Evolutionary conservation across 2,888 invertebrate genomes (phyloP).

Genomic region (Drosophila villosipedis): DNA sequence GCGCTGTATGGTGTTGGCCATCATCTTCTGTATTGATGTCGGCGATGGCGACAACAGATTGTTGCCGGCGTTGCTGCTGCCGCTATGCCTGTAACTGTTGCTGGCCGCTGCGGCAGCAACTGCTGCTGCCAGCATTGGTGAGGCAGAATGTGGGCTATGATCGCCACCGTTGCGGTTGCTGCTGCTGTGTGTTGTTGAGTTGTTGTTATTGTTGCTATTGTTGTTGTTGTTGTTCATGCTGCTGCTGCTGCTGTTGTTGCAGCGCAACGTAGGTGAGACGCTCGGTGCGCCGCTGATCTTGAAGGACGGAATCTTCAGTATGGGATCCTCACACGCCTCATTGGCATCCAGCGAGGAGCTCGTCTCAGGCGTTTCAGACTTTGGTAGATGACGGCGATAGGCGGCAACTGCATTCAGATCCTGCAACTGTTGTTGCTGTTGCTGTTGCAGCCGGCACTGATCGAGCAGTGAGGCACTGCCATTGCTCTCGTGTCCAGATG

Average conservation of each 20-base stretch:
- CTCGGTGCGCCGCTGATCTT: constrained; percentile 87
- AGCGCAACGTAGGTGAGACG: constrained; percentile 74
- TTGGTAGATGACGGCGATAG: constrained; percentile 82
- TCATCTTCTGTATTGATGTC: constrained; percentile 92
- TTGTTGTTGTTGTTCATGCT: constrained; percentile 75
- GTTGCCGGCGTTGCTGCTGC: constrained; percentile 28
- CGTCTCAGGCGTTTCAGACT: constrained; percentile 86
- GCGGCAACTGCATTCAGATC: constrained; percentile 58
- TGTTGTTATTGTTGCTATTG: constrained; percentile 78
- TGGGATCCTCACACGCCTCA: constrained; percentile 88
- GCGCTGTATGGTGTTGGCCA: constrained; percentile 96
- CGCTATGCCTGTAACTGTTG: constrained; percentile 80
- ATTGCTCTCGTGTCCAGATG: constrained; percentile 57
- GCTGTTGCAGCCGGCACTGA: constrained; percentile 76
- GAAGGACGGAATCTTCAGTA: constrained; percentile 97
- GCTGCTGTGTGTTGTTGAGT: constrained; percentile 69
- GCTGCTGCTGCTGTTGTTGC: constrained; percentile 70
- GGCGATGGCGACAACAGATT: constrained; percentile 86
- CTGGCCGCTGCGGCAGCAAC: constrained; percentile 73
- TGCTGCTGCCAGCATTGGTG: constrained; percentile 80
- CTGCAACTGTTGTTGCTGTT: constrained; percentile 79
- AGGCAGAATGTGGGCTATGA: constrained; percentile 84
- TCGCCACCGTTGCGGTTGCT: constrained; percentile 85
- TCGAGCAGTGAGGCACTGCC: constrained; percentile 74
- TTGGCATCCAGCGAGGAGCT: constrained; percentile 84